Evolutionary conservation across 2,888 invertebrate species (phyloP), one percentile per base, ranked within the genome.

Genomic region (Cerastoderma edule): DNA sequence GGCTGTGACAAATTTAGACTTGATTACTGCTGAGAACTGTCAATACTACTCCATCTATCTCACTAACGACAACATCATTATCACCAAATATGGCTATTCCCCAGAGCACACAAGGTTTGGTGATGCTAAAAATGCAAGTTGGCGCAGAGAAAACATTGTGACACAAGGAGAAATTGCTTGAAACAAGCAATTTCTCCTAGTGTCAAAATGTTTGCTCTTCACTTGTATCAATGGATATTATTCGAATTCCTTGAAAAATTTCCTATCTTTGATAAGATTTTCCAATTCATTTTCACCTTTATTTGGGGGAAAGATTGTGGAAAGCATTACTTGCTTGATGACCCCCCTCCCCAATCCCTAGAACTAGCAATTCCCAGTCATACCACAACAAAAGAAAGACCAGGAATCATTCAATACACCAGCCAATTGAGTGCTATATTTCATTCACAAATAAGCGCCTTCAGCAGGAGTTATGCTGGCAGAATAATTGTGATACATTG

Each of bases 31-130:
- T 32, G 3, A 27, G 27, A 56, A 6, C 56, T 30, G 56, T 56
- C 56, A 56, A 28, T 56, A 56, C 32, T 56, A n/a, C 32, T n/a
- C 13, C 24, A 27, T 56, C 56, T 56, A 56, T 56, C 56, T n/a
- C 6, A 19, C 56, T 56, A 56, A 56, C 32, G 56, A 56, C 5
- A 56, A 56, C 56, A 56, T 56, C 56, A 56, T 56, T 56, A 56
- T 32, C 30, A 19, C 56, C 56, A 56, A 56, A 56, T 56, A 56
- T 30, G 56, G 56, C 19, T n/a, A n/a, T n/a, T n/a, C n/a, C n/a
- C n/a, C n/a, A n/a, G n/a, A n/a, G n/a, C n/a, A n/a, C n/a, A n/a
- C n/a, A n/a, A n/a, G n/a, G n/a, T n/a, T n/a, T n/a, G n/a, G n/a
- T n/a, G n/a, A n/a, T n/a, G n/a, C n/a, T n/a, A n/a, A n/a, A n/a